Evolutionary conservation across 2,888 invertebrate genomes (phyloP).

Genomic region (Hofmannophila pseudospretella): DNA sequence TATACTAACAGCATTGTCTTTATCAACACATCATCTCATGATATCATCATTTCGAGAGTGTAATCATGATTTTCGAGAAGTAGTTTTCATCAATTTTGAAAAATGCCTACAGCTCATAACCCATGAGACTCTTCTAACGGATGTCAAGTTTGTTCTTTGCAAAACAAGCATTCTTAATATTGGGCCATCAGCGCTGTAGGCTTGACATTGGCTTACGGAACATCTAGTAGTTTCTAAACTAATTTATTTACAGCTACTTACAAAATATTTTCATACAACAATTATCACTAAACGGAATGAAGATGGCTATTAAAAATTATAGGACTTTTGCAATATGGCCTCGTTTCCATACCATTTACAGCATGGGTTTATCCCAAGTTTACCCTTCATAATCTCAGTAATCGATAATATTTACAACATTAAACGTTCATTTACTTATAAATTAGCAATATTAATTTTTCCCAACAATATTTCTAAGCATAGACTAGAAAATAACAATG

Average conservation of each 20-base stretch:
- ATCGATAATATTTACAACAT: neutral
- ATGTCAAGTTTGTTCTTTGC: too few species aligned
- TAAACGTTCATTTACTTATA: neutral
- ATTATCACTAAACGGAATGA: neutral
- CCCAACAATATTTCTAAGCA: conserved; percentile 6
- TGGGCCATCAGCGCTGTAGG: too few species aligned
- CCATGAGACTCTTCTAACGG: too few species aligned
- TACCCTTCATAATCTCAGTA: too few species aligned
- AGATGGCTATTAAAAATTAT: neutral
- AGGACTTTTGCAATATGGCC: conserved; percentile 8
- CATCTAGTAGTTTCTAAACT: conserved; percentile 1
- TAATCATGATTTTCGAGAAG: too few species aligned
- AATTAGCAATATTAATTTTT: neutral
- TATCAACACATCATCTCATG: too few species aligned
- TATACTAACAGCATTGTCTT: too few species aligned
- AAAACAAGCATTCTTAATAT: too few species aligned
- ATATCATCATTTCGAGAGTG: too few species aligned
- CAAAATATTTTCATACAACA: conserved; percentile 1
- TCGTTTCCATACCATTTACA: neutral
- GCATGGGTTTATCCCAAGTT: neutral
- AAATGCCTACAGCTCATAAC: too few species aligned
- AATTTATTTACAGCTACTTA: conserved; percentile 5
- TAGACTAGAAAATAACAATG: conserved; percentile 13
- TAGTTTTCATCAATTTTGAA: too few species aligned
- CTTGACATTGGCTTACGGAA: too few species aligned